phyloP scores from a whole-genome alignment of 2,888 invertebrate genomes.

The Drosophila helvetica region DNA sequence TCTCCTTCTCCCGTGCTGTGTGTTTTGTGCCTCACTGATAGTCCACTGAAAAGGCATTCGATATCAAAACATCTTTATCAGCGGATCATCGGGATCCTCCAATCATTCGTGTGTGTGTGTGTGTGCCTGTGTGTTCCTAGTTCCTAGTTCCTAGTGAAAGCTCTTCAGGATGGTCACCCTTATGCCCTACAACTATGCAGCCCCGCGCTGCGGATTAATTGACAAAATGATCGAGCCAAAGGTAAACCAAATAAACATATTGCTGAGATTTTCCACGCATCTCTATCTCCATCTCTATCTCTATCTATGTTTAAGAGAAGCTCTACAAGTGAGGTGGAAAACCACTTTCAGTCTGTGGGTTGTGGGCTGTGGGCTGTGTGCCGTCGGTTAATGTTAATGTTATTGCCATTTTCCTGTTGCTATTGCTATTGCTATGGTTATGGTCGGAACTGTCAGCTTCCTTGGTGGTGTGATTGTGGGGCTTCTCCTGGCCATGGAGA shows the following conservation, averaged over 20 bases:
- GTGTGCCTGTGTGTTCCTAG: background rate
- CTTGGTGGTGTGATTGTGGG: conserved; percentile 38
- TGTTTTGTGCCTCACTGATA: conserved; percentile 9
- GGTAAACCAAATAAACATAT: conserved; percentile 70
- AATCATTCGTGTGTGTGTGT: conserved; percentile 14
- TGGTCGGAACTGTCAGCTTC: conserved; percentile 14
- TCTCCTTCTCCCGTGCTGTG: conserved; percentile 1
- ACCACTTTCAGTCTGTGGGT: background rate
- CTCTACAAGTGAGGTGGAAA: conserved; percentile 60
- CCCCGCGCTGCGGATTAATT: conserved; percentile 84
- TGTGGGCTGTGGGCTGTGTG: conserved; percentile 8
- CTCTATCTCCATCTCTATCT: background rate
- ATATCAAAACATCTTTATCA: conserved; percentile 47
- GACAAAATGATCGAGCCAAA: conserved; percentile 84
- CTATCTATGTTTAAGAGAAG: conserved; percentile 43
- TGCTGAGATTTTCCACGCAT: conserved; percentile 13
- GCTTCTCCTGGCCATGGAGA: conserved; percentile 15
- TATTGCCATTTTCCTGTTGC: conserved; percentile 1
- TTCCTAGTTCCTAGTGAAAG: conserved; percentile 45
- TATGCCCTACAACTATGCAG: conserved; percentile 84
- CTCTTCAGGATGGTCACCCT: conserved; percentile 83
- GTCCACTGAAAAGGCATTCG: conserved; percentile 51
- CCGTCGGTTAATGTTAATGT: conserved; percentile 30
- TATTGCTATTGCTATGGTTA: conserved; percentile 14
- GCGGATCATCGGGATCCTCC: conserved; percentile 1